These are phyloP conservation scores for Beris morrisii DNA, from an alignment of 2,888 invertebrate genomes.

Conservation along the genomic window DNA sequence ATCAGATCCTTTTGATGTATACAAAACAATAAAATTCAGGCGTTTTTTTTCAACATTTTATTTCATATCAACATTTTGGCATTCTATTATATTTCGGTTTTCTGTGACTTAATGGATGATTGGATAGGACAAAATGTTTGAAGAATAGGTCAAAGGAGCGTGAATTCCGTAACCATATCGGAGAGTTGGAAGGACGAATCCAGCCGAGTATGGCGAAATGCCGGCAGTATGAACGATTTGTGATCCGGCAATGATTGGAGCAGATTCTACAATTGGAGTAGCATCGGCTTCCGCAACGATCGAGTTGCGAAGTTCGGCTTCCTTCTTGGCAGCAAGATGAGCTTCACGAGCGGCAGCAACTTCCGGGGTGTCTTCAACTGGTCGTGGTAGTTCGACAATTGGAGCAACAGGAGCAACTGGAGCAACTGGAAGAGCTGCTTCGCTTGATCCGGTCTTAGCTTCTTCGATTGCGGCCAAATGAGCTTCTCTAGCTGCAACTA, in stretches of 20 bases:
- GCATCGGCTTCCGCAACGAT: constrained; percentile 34
- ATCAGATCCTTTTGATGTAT: no score
- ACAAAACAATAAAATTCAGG: not conserved
- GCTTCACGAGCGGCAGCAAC: constrained; percentile 33
- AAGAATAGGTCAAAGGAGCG: constrained; percentile 14
- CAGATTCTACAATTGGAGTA: constrained; percentile 20
- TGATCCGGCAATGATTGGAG: constrained; percentile 8
- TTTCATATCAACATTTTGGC: constrained; percentile 26
- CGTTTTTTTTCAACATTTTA: constrained; percentile 19
- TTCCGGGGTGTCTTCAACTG: constrained; percentile 49
- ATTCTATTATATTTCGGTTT: constrained; percentile 5
- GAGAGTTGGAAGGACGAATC: constrained; percentile 18
- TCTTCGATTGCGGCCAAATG: constrained; percentile 48
- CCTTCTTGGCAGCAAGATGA: constrained; percentile 35
- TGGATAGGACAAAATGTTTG: constrained; percentile 8
- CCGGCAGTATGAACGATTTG: not conserved
- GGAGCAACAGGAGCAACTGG: constrained; percentile 3
- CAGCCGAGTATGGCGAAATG: not conserved
- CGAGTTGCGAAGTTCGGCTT: constrained; percentile 33
- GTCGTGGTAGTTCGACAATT: constrained; percentile 41
- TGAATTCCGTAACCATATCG: constrained; percentile 19
- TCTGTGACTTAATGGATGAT: constrained; percentile 21
- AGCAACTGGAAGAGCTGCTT: constrained; percentile 2
- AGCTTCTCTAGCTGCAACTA: constrained; percentile 46
- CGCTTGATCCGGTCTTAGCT: constrained; percentile 43